These are phyloP conservation scores for Bathynomus jamesi DNA, from an alignment of 1,140 invertebrate species.

Conservation along the genomic window DNA sequence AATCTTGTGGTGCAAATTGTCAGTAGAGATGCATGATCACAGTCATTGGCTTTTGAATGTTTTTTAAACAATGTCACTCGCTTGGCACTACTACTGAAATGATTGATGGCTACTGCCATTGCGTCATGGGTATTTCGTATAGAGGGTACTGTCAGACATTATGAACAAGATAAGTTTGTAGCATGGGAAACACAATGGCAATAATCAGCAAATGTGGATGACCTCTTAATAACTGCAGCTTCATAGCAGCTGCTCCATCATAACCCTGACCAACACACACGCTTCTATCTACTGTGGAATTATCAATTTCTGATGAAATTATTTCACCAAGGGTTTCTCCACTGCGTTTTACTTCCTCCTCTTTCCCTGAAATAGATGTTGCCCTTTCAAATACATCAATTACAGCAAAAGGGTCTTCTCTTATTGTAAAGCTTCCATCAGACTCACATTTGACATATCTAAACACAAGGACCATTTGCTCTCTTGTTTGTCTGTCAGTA, in stretches of 20 bases:
- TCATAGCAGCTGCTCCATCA: slow-evolving; percentile 7
- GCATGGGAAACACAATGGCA: slow-evolving; percentile 8
- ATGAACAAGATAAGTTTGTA: slow-evolving; percentile 8
- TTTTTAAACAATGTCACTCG: slow-evolving; percentile 5
- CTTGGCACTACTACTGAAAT: slow-evolving; percentile 8
- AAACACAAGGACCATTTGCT: slow-evolving; percentile 9
- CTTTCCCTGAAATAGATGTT: slow-evolving; percentile 1
- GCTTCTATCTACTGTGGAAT: neutral
- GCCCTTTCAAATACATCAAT: slow-evolving; percentile 9
- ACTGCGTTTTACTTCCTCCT: neutral
- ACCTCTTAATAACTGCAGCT: neutral
- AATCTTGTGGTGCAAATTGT: no score
- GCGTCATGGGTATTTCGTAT: slow-evolving; percentile 5
- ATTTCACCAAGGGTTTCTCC: slow-evolving; percentile 9
- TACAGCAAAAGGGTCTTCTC: slow-evolving; percentile 11
- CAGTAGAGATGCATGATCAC: no score
- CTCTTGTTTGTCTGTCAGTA: slow-evolving; percentile 4
- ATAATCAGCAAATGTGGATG: neutral
- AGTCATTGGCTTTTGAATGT: no score
- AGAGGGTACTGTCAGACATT: slow-evolving; percentile 4
- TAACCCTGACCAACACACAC: slow-evolving; percentile 7
- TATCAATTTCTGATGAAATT: slow-evolving; percentile 1
- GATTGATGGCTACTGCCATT: slow-evolving; percentile 3
- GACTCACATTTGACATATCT: slow-evolving; percentile 4
- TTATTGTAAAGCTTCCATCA: slow-evolving; percentile 5